phyloP scores from a whole-genome alignment of 2,888 invertebrate species.

The Ariolimax columbianus region DNA sequence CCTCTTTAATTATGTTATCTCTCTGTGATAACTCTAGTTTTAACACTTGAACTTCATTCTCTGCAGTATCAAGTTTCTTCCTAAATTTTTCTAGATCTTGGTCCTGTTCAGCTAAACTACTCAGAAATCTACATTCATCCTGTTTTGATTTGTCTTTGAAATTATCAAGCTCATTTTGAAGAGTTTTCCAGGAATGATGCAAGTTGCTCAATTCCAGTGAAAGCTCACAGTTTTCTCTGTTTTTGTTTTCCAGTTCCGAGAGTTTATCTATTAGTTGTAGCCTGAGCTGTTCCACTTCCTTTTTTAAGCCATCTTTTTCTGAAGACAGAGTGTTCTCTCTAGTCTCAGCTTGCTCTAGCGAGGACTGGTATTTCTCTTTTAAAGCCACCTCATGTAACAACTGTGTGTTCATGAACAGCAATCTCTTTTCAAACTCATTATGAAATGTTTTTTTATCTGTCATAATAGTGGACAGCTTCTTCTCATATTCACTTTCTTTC shows the following conservation, averaged over 20 bases:
- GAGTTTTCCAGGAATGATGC: slow-evolving; percentile 22
- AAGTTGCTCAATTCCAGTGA: slow-evolving; percentile 37
- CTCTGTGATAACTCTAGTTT: slow-evolving; percentile 35
- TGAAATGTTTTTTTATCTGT: background rate
- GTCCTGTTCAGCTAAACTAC: slow-evolving; percentile 32
- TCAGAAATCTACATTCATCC: slow-evolving; percentile 30
- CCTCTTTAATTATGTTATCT: slow-evolving; percentile 34
- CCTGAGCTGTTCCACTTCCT: slow-evolving; percentile 37
- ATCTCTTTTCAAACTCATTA: slow-evolving; percentile 35
- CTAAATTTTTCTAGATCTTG: background rate
- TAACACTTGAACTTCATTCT: slow-evolving; percentile 14
- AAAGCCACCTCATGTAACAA: slow-evolving; percentile 38
- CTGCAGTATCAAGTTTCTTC: slow-evolving; percentile 8
- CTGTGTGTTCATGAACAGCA: slow-evolving; percentile 41
- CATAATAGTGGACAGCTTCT: slow-evolving; percentile 22
- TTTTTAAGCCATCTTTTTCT: slow-evolving; percentile 19
- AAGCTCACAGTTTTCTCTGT: slow-evolving; percentile 38
- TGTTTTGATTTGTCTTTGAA: background rate
- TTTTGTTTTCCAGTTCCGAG: slow-evolving; percentile 41
- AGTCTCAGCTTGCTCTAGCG: slow-evolving; percentile 15
- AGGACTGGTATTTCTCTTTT: slow-evolving; percentile 28
- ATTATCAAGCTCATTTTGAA: slow-evolving; percentile 23
- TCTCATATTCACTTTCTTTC: slow-evolving; percentile 28
- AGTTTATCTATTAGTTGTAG: slow-evolving; percentile 39
- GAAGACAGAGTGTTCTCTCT: slow-evolving; percentile 14